Evolutionary conservation across 1,140 invertebrate genomes (phyloP).

Genomic region (Kradibia gibbosae): DNA sequence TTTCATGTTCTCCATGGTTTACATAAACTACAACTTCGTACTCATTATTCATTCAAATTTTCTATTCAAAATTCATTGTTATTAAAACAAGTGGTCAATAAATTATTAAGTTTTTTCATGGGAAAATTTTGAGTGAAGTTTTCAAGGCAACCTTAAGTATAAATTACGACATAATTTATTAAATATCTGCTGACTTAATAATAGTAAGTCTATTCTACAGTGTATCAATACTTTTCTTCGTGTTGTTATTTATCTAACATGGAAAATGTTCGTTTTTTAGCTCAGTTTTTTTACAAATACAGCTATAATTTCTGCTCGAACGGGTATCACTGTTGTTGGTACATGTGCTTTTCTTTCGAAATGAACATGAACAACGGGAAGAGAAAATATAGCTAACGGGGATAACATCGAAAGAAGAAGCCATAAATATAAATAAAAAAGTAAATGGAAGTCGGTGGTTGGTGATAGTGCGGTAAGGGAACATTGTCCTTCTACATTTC

Average conservation of each 20-base stretch:
- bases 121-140: no score
- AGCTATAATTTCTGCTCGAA: conserved; percentile 43
- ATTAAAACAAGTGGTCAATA: conserved; percentile 5
- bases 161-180: no score
- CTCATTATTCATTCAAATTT: background rate
- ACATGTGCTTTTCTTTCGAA: background rate
- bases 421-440: conserved; percentile 65
- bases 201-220: background rate
- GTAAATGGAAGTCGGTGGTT: conserved; percentile 56
- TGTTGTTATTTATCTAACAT: conserved; percentile 13
- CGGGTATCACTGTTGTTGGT: conserved; percentile 26
- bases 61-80: background rate
- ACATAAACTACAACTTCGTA: background rate
- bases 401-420: conserved; percentile 43
- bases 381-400: conserved; percentile 31
- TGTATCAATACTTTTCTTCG: background rate
- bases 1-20: background rate
- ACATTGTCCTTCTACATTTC: conserved; percentile 51
- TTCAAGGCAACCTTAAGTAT: no score
- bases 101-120: background rate
- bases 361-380: background rate
- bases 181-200: no score
- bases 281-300: background rate
- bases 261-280: conserved; percentile 33
- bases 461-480: conserved; percentile 9